Evolutionary conservation across 1,140 invertebrate genomes (phyloP), one percentile per base, ranked within the genome.

Genomic region (Halyomorpha halys): DNA sequence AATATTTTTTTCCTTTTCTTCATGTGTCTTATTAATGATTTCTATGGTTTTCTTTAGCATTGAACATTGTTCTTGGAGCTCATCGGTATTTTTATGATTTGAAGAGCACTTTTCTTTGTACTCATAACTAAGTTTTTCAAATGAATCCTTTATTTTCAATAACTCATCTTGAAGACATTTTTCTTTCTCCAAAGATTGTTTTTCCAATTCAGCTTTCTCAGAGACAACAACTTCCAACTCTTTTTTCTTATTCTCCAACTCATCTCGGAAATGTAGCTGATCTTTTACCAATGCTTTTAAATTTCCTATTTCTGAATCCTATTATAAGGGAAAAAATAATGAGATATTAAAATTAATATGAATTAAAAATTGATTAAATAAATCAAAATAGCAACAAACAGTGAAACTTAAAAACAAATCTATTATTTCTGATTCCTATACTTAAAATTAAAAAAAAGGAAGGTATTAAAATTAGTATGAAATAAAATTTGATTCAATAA

Each of bases 181-280:
- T 54, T 53, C 47, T 34, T 54, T 63, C 53, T 54, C 49, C n/a
- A 25, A 44, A 51, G 47, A 27, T 54, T 63, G 23, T 44, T 21
- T 61, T 61, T 61, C 44, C 6, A 21, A 4, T 21, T 49, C 19
- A 49, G 47, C 19, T 49, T 19, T 19, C 19, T 49, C 19, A 21
- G 47, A 19, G 14, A 13, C 11, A 49, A 49, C 11, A 1, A 19
- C 2, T 8, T 19, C n/a, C 6, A 49, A 13, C 6, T 49, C 19
- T 49, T 49, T 49, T 49, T 49, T 49, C n/a, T 21, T 49, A 13
- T 4, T 6, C 19, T 18, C 47, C 5, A 49, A 13, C n/a, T 49
- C 47, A 11, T 49, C 47, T 19, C 19, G 47, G 19, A 49, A 18
- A 49, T 49, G n/a, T 49, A 19, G 5, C 11, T 49, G n/a, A 19